Conservation (phyloP, 2,888 invertebrate genomes). For the Galerucella calmariensis region DNA sequence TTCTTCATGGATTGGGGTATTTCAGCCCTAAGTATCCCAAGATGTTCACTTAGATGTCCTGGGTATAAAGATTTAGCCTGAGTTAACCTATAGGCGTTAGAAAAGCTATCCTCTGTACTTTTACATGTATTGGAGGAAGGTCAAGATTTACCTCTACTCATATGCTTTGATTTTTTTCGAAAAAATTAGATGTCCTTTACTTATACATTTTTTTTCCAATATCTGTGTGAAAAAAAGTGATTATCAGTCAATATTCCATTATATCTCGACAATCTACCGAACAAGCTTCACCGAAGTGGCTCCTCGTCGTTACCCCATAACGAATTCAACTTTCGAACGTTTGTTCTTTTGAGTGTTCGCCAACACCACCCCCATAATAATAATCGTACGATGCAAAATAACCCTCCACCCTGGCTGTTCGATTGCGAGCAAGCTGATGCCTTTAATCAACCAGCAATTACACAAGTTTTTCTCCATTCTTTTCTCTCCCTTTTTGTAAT, state of each 20-base stretch:
- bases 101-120: too few relatives aligned
- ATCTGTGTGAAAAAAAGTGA: not conserved
- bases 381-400: slow-evolving; percentile 54
- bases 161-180: too few relatives aligned
- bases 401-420: slow-evolving; percentile 43
- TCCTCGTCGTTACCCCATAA: slow-evolving; percentile 44
- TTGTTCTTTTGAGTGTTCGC: slow-evolving; percentile 53
- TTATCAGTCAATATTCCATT: not conserved
- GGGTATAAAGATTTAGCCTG: too few relatives aligned
- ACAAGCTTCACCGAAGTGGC: slow-evolving; percentile 29
- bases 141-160: too few relatives aligned
- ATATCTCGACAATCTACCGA: not conserved
- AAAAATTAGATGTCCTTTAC: too few relatives aligned
- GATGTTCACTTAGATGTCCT: too few relatives aligned
- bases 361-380: slow-evolving; percentile 46
- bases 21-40: too few relatives aligned
- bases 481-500: slow-evolving; percentile 51
- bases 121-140: too few relatives aligned
- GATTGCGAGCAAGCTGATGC: slow-evolving; percentile 57
- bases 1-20: too few relatives aligned
- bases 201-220: too few relatives aligned
- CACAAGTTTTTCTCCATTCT: slow-evolving; percentile 58
- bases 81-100: too few relatives aligned
- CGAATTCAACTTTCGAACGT: slow-evolving; percentile 48
- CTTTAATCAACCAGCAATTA: slow-evolving; percentile 66